Percentiles rank a stretch among this genome's conserved stretches.
Evolutionary conservation across 2,797 vertebrate species (phyloP).

Genomic region (Euphonia xanthogaster): DNA sequence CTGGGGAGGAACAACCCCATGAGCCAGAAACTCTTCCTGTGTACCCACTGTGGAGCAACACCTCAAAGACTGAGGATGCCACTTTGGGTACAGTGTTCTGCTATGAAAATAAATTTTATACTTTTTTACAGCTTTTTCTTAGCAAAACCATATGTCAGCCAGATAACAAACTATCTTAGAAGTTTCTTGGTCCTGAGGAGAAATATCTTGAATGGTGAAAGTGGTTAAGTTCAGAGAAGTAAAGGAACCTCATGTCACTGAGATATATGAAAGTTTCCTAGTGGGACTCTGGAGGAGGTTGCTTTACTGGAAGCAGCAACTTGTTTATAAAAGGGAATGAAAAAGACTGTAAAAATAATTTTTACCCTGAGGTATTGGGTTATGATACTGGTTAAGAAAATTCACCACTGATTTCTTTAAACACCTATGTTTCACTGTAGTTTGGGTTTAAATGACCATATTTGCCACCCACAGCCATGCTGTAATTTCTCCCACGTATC

Average conservation of each 20-base stretch:
- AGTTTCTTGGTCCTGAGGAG: not conserved
- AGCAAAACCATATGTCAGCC: not conserved
- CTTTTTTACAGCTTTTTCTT: not conserved
- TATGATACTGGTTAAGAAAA: not conserved
- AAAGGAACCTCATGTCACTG: not conserved
- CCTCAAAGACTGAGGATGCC: not conserved
- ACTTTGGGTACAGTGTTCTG: not conserved
- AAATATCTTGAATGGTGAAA: not conserved
- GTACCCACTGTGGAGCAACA: not conserved
- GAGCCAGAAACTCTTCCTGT: not conserved
- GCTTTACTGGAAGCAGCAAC: not conserved
- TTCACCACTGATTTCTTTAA: not conserved
- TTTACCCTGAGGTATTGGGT: not conserved
- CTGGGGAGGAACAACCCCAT: not conserved
- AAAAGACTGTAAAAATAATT: not conserved
- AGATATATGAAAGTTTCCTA: not conserved
- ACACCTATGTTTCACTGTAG: not conserved
- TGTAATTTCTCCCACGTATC: not conserved
- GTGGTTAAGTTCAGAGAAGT: not conserved
- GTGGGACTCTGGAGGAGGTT: not conserved
- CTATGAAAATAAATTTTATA: not conserved
- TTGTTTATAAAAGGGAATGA: not conserved
- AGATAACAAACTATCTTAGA: not conserved
- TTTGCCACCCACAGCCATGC: not conserved
- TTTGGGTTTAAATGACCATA: not conserved